These are phyloP conservation scores for Harpalus rubripes DNA, from an alignment of 2,888 invertebrate genomes.

Conservation along the genomic window DNA sequence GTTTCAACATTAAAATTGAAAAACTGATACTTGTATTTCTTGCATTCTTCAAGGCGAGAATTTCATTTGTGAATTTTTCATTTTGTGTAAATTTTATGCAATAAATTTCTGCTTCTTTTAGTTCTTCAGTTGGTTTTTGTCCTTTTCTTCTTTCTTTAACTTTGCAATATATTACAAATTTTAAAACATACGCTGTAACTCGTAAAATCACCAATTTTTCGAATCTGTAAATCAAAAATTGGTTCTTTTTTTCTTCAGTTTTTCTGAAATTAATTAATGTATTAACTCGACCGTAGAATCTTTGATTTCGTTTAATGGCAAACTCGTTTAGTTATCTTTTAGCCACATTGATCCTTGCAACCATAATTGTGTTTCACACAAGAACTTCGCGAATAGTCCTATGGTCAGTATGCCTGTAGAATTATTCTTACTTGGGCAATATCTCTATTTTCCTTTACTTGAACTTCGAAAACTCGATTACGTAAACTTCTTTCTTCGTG, in stretches of 20 bases:
- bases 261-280: neutral
- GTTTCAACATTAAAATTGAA: conserved; percentile 32
- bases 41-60: neutral
- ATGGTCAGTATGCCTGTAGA: too few relatives aligned
- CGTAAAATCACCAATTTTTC: neutral
- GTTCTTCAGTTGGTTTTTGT: neutral
- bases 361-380: too few relatives aligned
- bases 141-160: neutral
- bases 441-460: too few relatives aligned
- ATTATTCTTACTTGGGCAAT: too few relatives aligned
- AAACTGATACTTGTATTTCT: conserved; percentile 4
- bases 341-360: too few relatives aligned
- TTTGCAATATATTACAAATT: neutral
- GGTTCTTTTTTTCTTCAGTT: neutral
- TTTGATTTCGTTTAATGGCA: too few relatives aligned
- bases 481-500: too few relatives aligned
- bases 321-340: too few relatives aligned
- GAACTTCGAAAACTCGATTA: too few relatives aligned
- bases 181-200: conserved; percentile 17
- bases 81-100: conserved; percentile 47
- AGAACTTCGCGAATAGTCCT: too few relatives aligned
- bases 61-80: conserved; percentile 23
- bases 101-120: conserved; percentile 44
- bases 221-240: neutral
- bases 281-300: too few relatives aligned